Evolutionary conservation across 30 jellyfish, hydroid and myxozoan species (phyloP), one percentile per base, ranked within the genome.

Genomic region (Hydractinia symbiolongicarpus): DNA sequence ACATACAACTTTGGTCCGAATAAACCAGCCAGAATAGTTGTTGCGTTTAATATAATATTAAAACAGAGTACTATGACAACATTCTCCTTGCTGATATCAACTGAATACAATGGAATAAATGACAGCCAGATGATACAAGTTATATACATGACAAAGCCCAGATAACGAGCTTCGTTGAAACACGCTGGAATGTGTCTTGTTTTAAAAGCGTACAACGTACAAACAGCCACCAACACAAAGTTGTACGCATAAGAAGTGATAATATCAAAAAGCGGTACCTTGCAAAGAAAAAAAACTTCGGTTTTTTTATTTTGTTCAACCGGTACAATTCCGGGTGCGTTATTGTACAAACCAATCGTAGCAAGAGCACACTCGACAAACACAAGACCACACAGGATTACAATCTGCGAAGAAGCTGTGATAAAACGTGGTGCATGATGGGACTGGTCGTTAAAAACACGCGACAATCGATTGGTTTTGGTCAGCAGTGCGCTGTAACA

Each of bases 81-180:
- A 71, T 81, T 74, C 30, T 76, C 86, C 52, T 55, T 55, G 17
- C 53, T 62, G 64, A 82, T 30, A 49, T 91, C 96, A 54, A 78
- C 49, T 19, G 44, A 44, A 67, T 86, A 90, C 8, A 86, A 79
- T 10, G 96, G 96, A 14, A 86, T 76, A 61, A 75, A 86, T 1
- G 88, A 81, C 21, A 90, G 55, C 95, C 95, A 90, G 7, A 90
- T 53, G 5, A 90, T 81, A 54, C 91, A 85, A 5, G 94, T 77
- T 51, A 95, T 83, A 61, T 90, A 90, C 97, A 86, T 90, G 53
- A 86, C 91, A 51, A 90, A 86, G 7, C 97, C 97, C 30, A 90
- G 76, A 85, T 83, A 86, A 73, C 82, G 81, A 19, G 97, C 96
- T 62, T 90, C 97, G 71, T 86, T 90, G 76, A 86, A 90, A n/a